Evolutionary conservation across 2,888 invertebrate genomes (phyloP).

Genomic region (Urechis unicinctus): DNA sequence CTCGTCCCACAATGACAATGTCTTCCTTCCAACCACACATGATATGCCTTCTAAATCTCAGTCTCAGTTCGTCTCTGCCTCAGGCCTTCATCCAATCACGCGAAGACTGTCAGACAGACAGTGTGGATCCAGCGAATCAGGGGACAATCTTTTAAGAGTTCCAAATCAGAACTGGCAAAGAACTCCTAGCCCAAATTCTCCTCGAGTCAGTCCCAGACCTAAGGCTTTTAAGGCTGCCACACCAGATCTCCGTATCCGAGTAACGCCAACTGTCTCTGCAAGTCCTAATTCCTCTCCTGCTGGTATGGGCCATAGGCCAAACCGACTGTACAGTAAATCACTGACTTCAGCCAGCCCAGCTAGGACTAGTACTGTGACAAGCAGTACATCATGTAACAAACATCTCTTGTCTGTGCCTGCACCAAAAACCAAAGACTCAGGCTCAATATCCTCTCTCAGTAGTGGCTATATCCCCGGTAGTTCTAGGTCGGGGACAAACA

Average conservation of each 20-base stretch:
- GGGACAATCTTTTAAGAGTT: slow-evolving; percentile 6
- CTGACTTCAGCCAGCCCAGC: no score
- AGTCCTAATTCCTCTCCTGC: slow-evolving; percentile 9
- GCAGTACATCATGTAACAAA: no score
- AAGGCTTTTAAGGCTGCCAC: slow-evolving; percentile 8
- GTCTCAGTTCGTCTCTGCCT: no score
- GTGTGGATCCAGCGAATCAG: no score
- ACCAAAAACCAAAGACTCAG: slow-evolving; percentile 1
- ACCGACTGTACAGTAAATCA: no score
- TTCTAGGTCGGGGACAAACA: slow-evolving; percentile 25
- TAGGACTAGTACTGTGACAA: no score
- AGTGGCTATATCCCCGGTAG: slow-evolving; percentile 28
- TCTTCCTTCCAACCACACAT: no score
- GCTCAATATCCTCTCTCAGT: slow-evolving; percentile 14
- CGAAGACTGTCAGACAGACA: no score
- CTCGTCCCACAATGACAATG: no score
- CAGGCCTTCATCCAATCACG: no score
- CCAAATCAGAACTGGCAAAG: slow-evolving; percentile 4
- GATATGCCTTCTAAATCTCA: no score
- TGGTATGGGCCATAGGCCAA: slow-evolving; percentile 1
- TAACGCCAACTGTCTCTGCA: background rate
- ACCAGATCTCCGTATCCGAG: slow-evolving; percentile 1
- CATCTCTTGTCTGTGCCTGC: slow-evolving; percentile 10
- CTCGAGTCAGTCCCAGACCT: slow-evolving; percentile 10
- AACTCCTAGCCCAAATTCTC: slow-evolving; percentile 15